phyloP scores from a whole-genome alignment of 2,797 vertebrate genomes.

The Neoniphon sammara region DNA sequence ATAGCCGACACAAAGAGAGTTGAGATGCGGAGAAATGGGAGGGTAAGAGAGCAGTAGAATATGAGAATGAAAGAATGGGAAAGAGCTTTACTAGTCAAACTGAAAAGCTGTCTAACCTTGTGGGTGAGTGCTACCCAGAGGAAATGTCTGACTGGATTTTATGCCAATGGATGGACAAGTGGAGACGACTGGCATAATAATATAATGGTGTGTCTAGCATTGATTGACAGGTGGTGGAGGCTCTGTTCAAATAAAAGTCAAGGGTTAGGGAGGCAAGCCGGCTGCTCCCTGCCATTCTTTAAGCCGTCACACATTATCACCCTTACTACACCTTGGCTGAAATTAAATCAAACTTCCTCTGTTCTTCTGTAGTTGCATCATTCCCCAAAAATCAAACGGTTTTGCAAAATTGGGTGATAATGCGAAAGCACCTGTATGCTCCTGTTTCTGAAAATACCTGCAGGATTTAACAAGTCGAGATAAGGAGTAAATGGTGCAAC shows the following conservation, averaged over 20 bases:
- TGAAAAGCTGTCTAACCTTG: constrained; percentile 67
- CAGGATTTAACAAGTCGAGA: constrained; percentile 41
- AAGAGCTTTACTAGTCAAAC: constrained; percentile 14
- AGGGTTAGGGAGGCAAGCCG: not conserved
- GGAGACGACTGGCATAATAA: constrained; percentile 57
- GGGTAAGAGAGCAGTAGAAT: constrained; percentile 28
- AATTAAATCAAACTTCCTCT: constrained; percentile 13
- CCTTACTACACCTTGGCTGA: not conserved
- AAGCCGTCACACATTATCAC: constrained; percentile 37
- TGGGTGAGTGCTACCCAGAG: constrained; percentile 52
- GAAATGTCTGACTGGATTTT: constrained; percentile 57
- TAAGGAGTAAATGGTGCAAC: constrained; percentile 39
- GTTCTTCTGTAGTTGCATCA: constrained; percentile 5
- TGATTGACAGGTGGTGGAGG: constrained; percentile 71
- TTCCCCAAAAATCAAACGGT: constrained; percentile 6
- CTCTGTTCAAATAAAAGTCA: constrained; percentile 59
- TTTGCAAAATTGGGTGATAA: not conserved
- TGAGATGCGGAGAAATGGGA: constrained; percentile 44
- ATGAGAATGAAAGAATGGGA: constrained; percentile 56
- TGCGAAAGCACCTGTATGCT: constrained; percentile 3
- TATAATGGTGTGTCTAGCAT: constrained; percentile 64
- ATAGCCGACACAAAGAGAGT: constrained; percentile 28
- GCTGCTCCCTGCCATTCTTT: constrained; percentile 39
- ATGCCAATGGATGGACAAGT: constrained; percentile 58
- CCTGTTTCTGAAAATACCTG: constrained; percentile 30